phyloP scores from a whole-genome alignment of 2,888 invertebrate species.

The Caenorhabditis imperialis region DNA sequence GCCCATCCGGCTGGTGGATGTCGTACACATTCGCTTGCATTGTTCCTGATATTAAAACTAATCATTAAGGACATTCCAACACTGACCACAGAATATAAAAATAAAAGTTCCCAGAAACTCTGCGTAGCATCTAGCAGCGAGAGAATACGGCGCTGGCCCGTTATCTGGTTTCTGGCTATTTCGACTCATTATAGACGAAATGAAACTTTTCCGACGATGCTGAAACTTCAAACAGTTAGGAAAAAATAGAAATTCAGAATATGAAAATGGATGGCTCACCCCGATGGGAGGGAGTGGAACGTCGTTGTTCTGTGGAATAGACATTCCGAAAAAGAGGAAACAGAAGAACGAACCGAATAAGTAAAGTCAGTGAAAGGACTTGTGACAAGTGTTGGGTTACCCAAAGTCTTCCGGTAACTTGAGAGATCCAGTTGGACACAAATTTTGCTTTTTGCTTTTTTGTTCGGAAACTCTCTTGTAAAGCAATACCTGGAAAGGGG shows the following conservation, averaged over 20 bases:
- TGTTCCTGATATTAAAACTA: conserved; percentile 7
- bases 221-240: too few relatives aligned
- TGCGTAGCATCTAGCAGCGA: conserved; percentile 35
- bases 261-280: conserved; percentile 11
- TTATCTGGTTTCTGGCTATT: conserved; percentile 25
- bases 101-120: conserved; percentile 50
- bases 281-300: conserved; percentile 23
- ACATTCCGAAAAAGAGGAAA: conserved; percentile 1
- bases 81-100: conserved; percentile 46
- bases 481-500: conserved; percentile 28
- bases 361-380: conserved; percentile 20
- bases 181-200: conserved; percentile 27
- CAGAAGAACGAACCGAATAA: conserved; percentile 4
- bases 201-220: conserved; percentile 41
- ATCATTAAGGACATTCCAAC: background rate
- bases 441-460: conserved; percentile 30
- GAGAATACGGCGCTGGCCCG: conserved; percentile 13
- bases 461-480: conserved; percentile 33
- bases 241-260: background rate
- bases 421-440: conserved; percentile 28
- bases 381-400: conserved; percentile 39
- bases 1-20: conserved; percentile 38
- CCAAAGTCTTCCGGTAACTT: conserved; percentile 32
- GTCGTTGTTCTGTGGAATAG: conserved; percentile 30
- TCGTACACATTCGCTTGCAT: conserved; percentile 56